Percentiles rank a stretch among this genome's conserved stretches.
Evolutionary conservation across 2,888 invertebrate species (phyloP).

Genomic region (Synanthedon formicaeformis): DNA sequence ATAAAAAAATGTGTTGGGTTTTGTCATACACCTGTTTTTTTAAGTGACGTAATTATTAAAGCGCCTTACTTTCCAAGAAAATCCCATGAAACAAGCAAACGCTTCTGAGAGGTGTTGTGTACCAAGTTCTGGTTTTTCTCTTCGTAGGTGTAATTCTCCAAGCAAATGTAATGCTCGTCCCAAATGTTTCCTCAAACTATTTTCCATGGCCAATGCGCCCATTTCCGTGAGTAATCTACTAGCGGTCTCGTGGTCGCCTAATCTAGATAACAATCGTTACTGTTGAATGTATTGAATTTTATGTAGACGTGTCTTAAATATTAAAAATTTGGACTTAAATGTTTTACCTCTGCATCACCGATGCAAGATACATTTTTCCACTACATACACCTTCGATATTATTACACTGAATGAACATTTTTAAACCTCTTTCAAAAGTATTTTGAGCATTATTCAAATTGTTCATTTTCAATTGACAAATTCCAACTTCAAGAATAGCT

Average conservation of each 20-base stretch:
- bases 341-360: conserved; percentile 62
- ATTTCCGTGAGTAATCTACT: conserved; percentile 50
- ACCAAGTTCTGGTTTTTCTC: conserved; percentile 51
- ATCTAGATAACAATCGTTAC: conserved; percentile 16
- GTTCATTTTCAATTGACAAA: conserved; percentile 59
- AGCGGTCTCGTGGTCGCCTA: conserved; percentile 45
- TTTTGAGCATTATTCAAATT: conserved; percentile 58
- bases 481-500: conserved; percentile 65
- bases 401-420: conserved; percentile 38
- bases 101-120: conserved; percentile 55
- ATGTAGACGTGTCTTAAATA: too few relatives aligned
- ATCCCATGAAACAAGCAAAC: conserved; percentile 55
- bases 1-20: too few relatives aligned
- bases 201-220: conserved; percentile 52
- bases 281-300: not conserved
- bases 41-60: not conserved
- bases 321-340: too few relatives aligned
- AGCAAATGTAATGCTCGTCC: conserved; percentile 52
- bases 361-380: conserved; percentile 62
- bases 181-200: conserved; percentile 37
- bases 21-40: too few relatives aligned
- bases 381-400: conserved; percentile 61
- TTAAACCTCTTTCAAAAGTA: conserved; percentile 57
- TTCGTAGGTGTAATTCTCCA: conserved; percentile 50
- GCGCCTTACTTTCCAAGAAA: conserved; percentile 15